Evolutionary conservation across 2,888 invertebrate genomes (phyloP).

Genomic region (Pollenia labialis): DNA sequence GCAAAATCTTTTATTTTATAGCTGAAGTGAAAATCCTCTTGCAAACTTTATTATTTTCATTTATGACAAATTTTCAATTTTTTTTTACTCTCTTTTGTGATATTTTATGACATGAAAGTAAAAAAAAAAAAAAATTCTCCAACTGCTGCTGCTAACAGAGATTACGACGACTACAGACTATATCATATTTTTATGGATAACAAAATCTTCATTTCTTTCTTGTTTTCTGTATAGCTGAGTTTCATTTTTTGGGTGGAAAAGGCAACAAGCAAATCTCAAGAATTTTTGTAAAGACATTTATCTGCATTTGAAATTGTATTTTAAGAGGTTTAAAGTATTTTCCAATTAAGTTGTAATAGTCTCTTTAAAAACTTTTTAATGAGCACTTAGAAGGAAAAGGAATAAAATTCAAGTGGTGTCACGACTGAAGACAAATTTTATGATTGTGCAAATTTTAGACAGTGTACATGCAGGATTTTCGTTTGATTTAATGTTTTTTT

Average conservation of each 20-base stretch:
- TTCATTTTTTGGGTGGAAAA: background rate
- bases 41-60: conserved; percentile 30
- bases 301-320: background rate
- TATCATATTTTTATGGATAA: background rate
- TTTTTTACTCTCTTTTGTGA: background rate
- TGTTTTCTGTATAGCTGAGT: background rate
- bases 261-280: conserved; percentile 2
- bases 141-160: conserved; percentile 3
- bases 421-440: conserved; percentile 26
- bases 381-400: conserved; percentile 22
- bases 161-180: background rate
- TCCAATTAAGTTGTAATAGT: conserved; percentile 32
- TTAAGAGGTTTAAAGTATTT: background rate
- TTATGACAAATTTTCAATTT: conserved; percentile 15
- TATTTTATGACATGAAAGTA: background rate
- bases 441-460: background rate
- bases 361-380: conserved; percentile 54
- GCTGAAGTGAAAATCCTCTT: background rate
- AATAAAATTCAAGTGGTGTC: conserved; percentile 6
- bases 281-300: background rate
- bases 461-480: background rate
- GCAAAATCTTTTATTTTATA: background rate
- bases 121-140: background rate
- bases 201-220: conserved; percentile 3
- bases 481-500: background rate